Evolutionary conservation across 2,797 vertebrate species (phyloP), one percentile per base, ranked within the genome.

Genomic region (Chloroceryle inda): DNA sequence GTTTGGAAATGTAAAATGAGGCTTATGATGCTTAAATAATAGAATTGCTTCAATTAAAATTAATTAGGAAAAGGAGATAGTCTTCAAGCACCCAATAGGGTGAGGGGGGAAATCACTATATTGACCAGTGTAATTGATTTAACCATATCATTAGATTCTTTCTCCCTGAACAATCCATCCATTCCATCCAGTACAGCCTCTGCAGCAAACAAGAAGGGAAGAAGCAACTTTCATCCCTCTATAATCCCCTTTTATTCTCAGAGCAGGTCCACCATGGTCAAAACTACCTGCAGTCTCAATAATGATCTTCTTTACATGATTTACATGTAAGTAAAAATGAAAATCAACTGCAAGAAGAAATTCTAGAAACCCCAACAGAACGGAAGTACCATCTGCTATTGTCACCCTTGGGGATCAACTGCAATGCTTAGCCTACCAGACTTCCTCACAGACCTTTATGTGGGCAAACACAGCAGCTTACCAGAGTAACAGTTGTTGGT

Each of bases 261-360:
- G 22, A 53, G 13, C 13, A 87, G 69, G 15, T 78, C 24, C 42
- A 76, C n/a, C 15, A 52, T 10, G 16, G n/a, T 47, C 37, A 78
- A 85, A 89, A 72, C 21, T 47, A 50, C 26, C 45, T 20, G 29
- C 19, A 72, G 37, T 31, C 23, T 69, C 50, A 69, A 9, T 49
- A 72, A 56, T 5, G 8, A 49, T n/a, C 9, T 49, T 75, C 64
- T 56, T 55, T 49, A 58, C 10, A 2, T 42, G 20, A 45, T 91
- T 66, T 15, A 26, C 24, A 49, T 31, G 3, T 27, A 78, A 68
- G 16, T 82, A 42, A 50, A 79, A 77, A 64, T 26, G 8, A 66
- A 78, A 85, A 81, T 45, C 64, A 77, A 55, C 21, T 45, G 26
- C 16, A 80, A 77, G 61, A 83, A 85, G 31, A 80, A 80, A 90